Evolutionary conservation across 2,888 invertebrate genomes (phyloP), one percentile per base, ranked within the genome.

Genomic region (Chrysodeixis includens): DNA sequence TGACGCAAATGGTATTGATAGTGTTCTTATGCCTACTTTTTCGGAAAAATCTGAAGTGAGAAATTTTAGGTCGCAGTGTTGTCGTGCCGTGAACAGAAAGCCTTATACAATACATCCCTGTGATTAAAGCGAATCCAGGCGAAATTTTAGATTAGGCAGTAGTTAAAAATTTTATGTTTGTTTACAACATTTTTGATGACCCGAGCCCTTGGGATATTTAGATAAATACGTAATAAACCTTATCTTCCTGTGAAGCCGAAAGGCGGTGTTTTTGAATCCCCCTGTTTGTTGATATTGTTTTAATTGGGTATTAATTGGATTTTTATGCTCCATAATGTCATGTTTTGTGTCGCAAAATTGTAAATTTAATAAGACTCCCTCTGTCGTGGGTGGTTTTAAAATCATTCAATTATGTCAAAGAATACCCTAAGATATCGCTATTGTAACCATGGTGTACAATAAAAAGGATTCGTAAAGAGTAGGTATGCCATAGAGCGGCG

Each of bases 81-180:
- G 49, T 78, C 77, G 79, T 32, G 35, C 44, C 49, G 35, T 84
- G 82, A 79, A 84, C 58, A 83, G 76, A 66, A 57, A 20, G 83
- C 87, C 68, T 89, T 84, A 85, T 66, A 40, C 70, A 64, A 85
- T 66, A 40, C 70, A 64, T 74, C 64, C 82, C 83, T 65, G 65
- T 67, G 73, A 69, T 77, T 62, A 81, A 83, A 82, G 93, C 93
- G 88, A 93, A 93, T 92, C 88, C 89, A 85, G 85, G 94, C 94
- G 82, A 94, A 94, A 92, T 90, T 91, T 88, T 40, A 93, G 93
- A 94, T 94, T 92, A 92, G 90, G 82, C 79, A 77, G 90, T 86
- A 89, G 86, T 94, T 90, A 94, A 92, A 83, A 73, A 40, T 86
- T 91, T 92, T 85, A 92, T 88, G 86, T 86, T 44, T 56, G 65